Evolutionary conservation across 2,113 vertebrate genomes (phyloP), one percentile per base, ranked within the genome.

Genomic region (Pedionomus torquatus): DNA sequence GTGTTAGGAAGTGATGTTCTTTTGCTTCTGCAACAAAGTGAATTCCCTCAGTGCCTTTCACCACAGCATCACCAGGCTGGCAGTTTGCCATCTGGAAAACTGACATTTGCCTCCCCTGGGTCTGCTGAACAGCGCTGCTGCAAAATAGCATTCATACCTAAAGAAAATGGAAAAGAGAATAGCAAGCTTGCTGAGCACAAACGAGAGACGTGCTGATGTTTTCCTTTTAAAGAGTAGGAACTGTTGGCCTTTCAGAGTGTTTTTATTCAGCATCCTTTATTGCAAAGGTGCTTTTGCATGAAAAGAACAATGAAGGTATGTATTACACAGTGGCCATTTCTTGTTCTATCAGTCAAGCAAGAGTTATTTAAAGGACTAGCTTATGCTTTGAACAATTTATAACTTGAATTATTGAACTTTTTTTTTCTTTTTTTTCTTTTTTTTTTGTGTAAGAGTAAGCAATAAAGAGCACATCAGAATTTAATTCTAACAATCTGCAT

Each of bases 21-120:
- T 94, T 68, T 94, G 66, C 69, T 90, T 95, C 78, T 90, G 54
- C 79, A 89, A 25, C 69, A 66, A 83, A 96, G 63, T 85, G 44
- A 97, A 97, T 87, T 95, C 89, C 87, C 71, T 92, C 33, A 13
- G 95, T 80, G 82, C 79, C 63, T 89, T 95, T 93, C 92, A 82
- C 19, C 5, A 4, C 9, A 3, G 51, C 68, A 76, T 72, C 60
- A 31, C 80, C 30, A 83, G 44, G 79, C 92, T 97, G 97, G 97
- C 96, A 92, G 90, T 77, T 89, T 95, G 94, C 95, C 97, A 92
- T 94, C 89, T 89, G 91, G 83, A 96, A 96, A 95, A 85, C 71
- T 90, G 93, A 95, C 97, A 86, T 91, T 97, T 79, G 52, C 66
- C 60, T 97, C 97, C 94, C 94, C 39, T 87, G 96, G 61, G 97